Evolutionary conservation across 2,888 invertebrate species (phyloP), one percentile per base, ranked within the genome.

Genomic region (Caenorhabditis wallacei): DNA sequence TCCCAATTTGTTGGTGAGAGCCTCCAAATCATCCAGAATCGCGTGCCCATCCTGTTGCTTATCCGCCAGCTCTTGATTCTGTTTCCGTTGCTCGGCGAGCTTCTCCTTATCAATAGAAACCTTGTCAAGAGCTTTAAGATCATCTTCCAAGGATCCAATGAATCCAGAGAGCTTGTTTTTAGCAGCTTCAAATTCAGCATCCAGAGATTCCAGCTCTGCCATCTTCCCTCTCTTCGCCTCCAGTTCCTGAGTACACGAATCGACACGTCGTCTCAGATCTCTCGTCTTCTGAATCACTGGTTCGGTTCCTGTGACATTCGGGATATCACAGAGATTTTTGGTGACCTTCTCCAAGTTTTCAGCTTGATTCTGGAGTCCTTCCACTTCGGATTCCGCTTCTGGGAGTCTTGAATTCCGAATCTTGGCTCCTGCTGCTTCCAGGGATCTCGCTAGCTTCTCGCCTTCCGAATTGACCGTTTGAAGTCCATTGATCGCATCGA

Each of bases 401-500:
- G 71, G 54, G 16, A 85, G 61, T 40, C 48, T 70, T 1, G 79
- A 46, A n/a, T 56, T 51, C 3, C 79, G 80, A 40, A 85, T 68
- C 18, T 76, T 84, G n/a, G 51, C 24, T 13, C 80, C 63, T 1
- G 70, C 59, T 10, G 53, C 53, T 7, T 88, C 85, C 8, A 78
- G 43, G 11, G 74, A 57, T 57, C 84, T 40, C 2, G 79, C 48
- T 16, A 84, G 56, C 35, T 79, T 82, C 30, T 86, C 88, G 11
- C 70, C 72, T 22, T 79, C 85, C 16, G 69, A 18, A 40, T 83
- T 76, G 1, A 88, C 82, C 4, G 80, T 74, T 40, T 84, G 80
- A 26, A 86, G 76, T 11, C 85, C 86, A 18, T 81, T 80, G 24
- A 84, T 56, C 3, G 88, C 88, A 53, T 88, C 88, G 30, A 76